Base-by-base conservation (phyloP, 2,888 invertebrate species). In the Biston stratarius region DNA sequence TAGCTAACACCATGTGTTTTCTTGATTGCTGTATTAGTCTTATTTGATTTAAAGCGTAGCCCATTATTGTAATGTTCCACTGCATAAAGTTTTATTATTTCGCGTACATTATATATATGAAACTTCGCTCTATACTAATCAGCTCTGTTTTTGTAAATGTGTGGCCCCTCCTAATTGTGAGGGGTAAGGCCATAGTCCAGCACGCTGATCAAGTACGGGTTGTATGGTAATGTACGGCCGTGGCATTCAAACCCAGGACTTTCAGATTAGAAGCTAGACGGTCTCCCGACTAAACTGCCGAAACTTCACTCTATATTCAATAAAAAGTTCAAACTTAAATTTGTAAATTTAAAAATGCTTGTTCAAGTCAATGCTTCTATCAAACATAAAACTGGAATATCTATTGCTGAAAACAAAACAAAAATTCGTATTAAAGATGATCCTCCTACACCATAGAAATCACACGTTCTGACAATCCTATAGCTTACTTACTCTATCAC, bases 401-500 rank as follows among this genome's bases (percentile, higher is more conserved):
- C 42, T 58, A 52, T 51, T 52, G 61, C 40, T 33, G 45, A 61
- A 58, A 58, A 67, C 58, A 58, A 58, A 38, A 38, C 38, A 38
- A 58, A 61, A 53, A n/a, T 57, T 58, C 61, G 67, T 48, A 58
- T 62, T 62, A 58, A 40, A 53, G 57, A 62, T 62, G 57, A 67
- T 67, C 58, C 58, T 67, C 66, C 57, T 57, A 57, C 33, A 58
- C 67, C 61, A 49, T 58, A 53, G 47, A 67, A 58, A 52, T 67
- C 47, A 45, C 67, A 62, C 67, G 67, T 67, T 59, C 62, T 15
- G 44, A 52, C 62, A 62, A 62, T 62, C 49, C 61, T 62, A 62
- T 63, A 63, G 63, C 63, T 63, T 63, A 60, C 63, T 67, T 60
- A 63, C 63, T 67, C 62, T 49, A 33, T 52, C 58, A 67, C 12